Percentiles rank a stretch among this genome's conserved stretches.
Evolutionary conservation across 2,888 invertebrate species (phyloP).

Genomic region (Atherix ibis): DNA sequence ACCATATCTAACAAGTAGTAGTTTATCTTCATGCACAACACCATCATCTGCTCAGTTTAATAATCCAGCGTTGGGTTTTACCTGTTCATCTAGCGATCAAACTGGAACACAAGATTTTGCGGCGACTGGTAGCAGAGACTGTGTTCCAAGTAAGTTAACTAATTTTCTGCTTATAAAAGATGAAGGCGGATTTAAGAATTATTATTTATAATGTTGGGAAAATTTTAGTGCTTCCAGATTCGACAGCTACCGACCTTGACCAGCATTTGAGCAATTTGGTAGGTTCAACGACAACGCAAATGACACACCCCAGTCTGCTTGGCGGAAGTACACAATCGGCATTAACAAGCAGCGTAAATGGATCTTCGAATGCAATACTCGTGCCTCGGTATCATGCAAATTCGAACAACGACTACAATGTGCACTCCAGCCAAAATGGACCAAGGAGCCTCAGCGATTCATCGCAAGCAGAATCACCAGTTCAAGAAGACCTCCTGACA

Average conservation of each 20-base stretch:
- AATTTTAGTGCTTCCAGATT: conserved; percentile 55
- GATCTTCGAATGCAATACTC: conserved; percentile 34
- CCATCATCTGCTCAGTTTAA: conserved; percentile 55
- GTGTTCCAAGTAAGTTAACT: conserved; percentile 33
- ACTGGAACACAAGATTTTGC: conserved; percentile 40
- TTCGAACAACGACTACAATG: conserved; percentile 45
- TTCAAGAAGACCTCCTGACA: conserved; percentile 58
- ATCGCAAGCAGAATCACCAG: conserved; percentile 68
- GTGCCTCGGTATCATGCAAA: conserved; percentile 48
- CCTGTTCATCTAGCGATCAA: conserved; percentile 53
- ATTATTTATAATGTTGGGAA: neutral
- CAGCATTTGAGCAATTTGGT: conserved; percentile 53
- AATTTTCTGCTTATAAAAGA: no score
- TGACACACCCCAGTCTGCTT: conserved; percentile 33
- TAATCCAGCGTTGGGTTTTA: conserved; percentile 56
- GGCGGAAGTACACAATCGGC: conserved; percentile 33
- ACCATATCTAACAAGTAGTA: conserved; percentile 57
- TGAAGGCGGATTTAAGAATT: no score
- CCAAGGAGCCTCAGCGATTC: conserved; percentile 70
- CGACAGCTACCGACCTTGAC: conserved; percentile 56
- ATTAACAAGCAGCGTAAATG: conserved; percentile 28
- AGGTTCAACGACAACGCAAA: conserved; percentile 36
- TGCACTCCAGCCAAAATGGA: conserved; percentile 40
- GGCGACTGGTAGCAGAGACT: conserved; percentile 40
- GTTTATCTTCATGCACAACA: conserved; percentile 58